A percentile compares a stretch with the other conserved stretches of the same genome.
Evolutionary conservation across 2,797 vertebrate species (phyloP).

Genomic region (Agapornis canus): DNA sequence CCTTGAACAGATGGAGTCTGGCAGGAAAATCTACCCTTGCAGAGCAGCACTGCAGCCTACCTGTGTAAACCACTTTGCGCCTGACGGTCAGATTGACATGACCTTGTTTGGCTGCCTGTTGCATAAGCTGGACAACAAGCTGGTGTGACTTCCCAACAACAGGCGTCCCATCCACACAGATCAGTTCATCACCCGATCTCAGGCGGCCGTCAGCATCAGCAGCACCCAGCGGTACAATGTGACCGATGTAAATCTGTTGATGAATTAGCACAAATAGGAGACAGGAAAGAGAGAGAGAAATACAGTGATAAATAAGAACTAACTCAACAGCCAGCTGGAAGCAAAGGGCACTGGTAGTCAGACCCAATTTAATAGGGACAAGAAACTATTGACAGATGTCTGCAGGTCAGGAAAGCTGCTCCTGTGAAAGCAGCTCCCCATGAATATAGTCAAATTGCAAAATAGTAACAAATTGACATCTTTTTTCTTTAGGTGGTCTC

Average conservation of each 20-base stretch:
- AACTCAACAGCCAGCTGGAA: neutral
- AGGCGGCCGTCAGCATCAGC: conserved; percentile 95
- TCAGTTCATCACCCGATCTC: conserved; percentile 94
- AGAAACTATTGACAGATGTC: neutral
- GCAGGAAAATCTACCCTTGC: neutral
- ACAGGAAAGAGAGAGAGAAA: neutral
- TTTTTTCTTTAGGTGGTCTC: neutral
- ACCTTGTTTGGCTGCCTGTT: conserved; percentile 98
- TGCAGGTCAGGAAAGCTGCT: neutral
- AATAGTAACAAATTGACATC: neutral
- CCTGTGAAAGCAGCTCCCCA: neutral
- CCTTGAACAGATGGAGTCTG: conserved; percentile 30
- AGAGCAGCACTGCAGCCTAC: conserved; percentile 74
- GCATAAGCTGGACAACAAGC: conserved; percentile 98
- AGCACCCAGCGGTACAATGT: conserved; percentile 96
- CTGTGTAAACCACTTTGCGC: conserved; percentile 91
- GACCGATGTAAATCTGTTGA: conserved; percentile 95
- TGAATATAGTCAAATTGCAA: neutral
- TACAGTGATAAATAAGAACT: neutral
- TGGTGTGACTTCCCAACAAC: conserved; percentile 98
- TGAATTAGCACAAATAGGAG: neutral
- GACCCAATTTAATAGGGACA: neutral
- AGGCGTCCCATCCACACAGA: conserved; percentile 95
- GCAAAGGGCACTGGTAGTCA: neutral
- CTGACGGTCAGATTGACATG: conserved; percentile 97